Evolutionary conservation across 2,797 vertebrate genomes (phyloP).

Genomic region (Karalla daura): DNA sequence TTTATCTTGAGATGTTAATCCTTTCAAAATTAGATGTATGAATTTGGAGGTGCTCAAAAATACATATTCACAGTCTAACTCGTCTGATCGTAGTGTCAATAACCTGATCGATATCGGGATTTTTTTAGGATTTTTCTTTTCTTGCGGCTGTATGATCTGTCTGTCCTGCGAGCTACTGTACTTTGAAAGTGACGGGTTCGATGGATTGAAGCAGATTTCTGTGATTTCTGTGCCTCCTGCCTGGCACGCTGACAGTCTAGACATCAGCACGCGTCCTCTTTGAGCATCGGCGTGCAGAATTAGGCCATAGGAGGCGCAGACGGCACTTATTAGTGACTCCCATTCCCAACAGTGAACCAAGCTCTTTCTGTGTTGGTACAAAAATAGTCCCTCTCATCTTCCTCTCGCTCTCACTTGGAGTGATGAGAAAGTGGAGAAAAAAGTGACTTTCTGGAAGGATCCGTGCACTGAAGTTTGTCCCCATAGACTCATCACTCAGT

Average conservation of each 20-base stretch:
- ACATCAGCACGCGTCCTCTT: conserved; percentile 15
- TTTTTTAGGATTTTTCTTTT: too few relatives aligned
- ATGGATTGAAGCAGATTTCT: neutral
- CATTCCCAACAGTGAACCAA: conserved; percentile 52
- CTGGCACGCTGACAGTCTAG: conserved; percentile 8
- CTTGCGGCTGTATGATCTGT: neutral
- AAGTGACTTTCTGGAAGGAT: conserved; percentile 44
- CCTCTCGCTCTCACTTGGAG: too few relatives aligned
- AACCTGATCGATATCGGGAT: neutral
- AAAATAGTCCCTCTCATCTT: conserved; percentile 73
- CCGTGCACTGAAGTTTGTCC: conserved; percentile 53
- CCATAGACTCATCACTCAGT: too few relatives aligned
- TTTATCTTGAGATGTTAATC: neutral
- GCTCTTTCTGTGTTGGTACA: conserved; percentile 60
- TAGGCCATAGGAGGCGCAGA: conserved; percentile 65
- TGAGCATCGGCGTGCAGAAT: conserved; percentile 62
- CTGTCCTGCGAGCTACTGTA: neutral
- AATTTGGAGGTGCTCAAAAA: neutral
- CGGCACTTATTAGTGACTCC: conserved; percentile 58
- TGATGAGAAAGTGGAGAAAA: conserved; percentile 25
- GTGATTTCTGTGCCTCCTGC: neutral
- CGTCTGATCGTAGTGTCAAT: neutral
- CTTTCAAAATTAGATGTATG: neutral
- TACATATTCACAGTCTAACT: neutral
- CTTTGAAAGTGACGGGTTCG: neutral